A percentile compares a stretch with the other conserved stretches of the same genome.
phyloP scores from a whole-genome alignment of 2,888 invertebrate species.

The Epinotia demarniana region DNA sequence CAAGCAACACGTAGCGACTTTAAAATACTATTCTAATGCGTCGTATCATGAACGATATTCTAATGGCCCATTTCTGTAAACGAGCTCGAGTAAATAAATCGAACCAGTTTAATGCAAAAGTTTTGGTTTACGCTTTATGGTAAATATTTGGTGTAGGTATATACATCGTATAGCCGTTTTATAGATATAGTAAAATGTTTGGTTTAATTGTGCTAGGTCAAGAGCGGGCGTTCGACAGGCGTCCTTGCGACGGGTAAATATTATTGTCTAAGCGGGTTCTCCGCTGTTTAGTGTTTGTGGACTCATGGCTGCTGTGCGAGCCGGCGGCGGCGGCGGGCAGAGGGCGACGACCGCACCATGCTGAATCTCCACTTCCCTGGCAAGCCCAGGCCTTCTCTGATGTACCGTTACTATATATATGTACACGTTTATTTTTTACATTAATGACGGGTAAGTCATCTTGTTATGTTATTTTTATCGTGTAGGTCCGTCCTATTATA shows the following conservation, averaged over 20 bases:
- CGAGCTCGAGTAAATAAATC: slow-evolving; percentile 78
- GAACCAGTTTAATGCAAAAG: slow-evolving; percentile 82
- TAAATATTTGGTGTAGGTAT: slow-evolving; percentile 82
- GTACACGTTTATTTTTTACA: neutral
- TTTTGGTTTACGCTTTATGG: slow-evolving; percentile 85
- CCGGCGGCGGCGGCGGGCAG: slow-evolving; percentile 49
- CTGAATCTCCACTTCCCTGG: neutral
- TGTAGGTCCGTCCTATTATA: neutral
- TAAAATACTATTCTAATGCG: slow-evolving; percentile 51
- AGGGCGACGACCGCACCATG: slow-evolving; percentile 57
- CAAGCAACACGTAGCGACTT: neutral
- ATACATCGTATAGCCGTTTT: slow-evolving; percentile 79
- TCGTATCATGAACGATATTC: slow-evolving; percentile 59
- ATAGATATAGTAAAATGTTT: slow-evolving; percentile 84
- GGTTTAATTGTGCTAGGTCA: slow-evolving; percentile 84
- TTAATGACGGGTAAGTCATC: neutral
- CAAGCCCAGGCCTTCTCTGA: neutral
- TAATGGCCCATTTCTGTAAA: slow-evolving; percentile 59
- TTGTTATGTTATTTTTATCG: neutral
- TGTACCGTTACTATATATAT: too few species aligned
- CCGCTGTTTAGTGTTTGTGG: slow-evolving; percentile 78
- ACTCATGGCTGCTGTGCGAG: slow-evolving; percentile 69
- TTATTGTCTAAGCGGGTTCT: slow-evolving; percentile 84
- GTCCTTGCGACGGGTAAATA: slow-evolving; percentile 83
- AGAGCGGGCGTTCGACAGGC: slow-evolving; percentile 82